Conservation (phyloP, 2,888 invertebrate genomes). For the Dryobotodes eremita region DNA sequence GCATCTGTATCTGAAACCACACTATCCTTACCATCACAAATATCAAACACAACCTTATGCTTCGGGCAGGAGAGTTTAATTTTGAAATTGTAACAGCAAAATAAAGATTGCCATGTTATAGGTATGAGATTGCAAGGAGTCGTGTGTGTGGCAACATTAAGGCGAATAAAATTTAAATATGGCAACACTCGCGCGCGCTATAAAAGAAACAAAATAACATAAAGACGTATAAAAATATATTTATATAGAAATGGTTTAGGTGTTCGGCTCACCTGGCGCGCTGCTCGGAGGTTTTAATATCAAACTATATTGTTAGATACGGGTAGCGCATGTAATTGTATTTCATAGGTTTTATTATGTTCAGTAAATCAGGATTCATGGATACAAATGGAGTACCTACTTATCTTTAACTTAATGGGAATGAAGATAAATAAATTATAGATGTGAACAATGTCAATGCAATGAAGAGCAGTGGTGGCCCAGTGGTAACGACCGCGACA, state of each 20-base stretch:
- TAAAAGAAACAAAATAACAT: constrained; percentile 87
- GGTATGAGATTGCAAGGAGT: constrained; percentile 88
- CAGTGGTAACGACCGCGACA: too few relatives aligned
- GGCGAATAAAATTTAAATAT: constrained; percentile 90
- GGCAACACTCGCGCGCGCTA: constrained; percentile 85
- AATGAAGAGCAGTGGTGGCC: too few relatives aligned
- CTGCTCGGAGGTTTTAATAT: constrained; percentile 48
- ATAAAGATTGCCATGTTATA: constrained; percentile 76
- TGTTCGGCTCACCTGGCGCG: constrained; percentile 65
- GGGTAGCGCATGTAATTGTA: constrained; percentile 23
- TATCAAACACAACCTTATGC: constrained; percentile 67
- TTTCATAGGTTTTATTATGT: constrained; percentile 2
- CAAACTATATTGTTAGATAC: constrained; percentile 48
- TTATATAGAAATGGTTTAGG: constrained; percentile 76
- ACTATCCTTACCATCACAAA: constrained; percentile 35
- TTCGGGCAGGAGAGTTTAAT: constrained; percentile 56
- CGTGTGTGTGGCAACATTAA: constrained; percentile 90
- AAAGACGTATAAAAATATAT: constrained; percentile 80
- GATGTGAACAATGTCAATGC: too few relatives aligned
- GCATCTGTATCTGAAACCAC: constrained; percentile 81
- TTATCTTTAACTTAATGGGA: too few relatives aligned
- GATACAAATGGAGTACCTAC: too few relatives aligned
- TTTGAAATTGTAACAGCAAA: constrained; percentile 8
- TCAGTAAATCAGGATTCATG: constrained; percentile 1
- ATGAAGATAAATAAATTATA: too few relatives aligned